phyloP scores from a whole-genome alignment of 2,113 vertebrate genomes.

The Sinocyclocheilus anophthalmus region DNA sequence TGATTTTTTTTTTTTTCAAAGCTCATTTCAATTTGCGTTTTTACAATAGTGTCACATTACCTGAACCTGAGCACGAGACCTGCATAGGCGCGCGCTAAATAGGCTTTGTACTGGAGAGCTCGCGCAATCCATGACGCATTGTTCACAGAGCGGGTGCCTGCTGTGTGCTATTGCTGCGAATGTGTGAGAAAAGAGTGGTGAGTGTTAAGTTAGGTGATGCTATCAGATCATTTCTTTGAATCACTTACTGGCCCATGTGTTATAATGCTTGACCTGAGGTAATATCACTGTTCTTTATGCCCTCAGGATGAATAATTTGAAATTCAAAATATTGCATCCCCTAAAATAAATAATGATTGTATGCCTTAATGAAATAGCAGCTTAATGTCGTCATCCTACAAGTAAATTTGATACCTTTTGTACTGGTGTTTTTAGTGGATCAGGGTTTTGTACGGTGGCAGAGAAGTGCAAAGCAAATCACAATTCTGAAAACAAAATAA shows the following conservation, averaged over 20 bases:
- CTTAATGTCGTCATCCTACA: neutral
- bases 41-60: conserved; percentile 16
- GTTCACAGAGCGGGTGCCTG: neutral
- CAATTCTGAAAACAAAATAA: no score
- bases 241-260: no score
- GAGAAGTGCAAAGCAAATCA: no score
- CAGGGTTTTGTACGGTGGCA: neutral
- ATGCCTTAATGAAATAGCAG: neutral
- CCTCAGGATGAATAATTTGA: neutral
- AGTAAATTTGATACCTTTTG: no score
- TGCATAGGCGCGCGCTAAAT: neutral
- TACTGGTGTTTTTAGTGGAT: neutral
- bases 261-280: neutral
- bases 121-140: conserved; percentile 4
- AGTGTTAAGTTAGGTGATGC: neutral
- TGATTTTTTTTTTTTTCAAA: neutral
- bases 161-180: neutral
- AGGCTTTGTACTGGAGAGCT: conserved; percentile 41
- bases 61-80: conserved; percentile 1
- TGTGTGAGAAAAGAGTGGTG: neutral
- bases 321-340: neutral
- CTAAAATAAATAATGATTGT: neutral
- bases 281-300: neutral
- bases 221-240: neutral
- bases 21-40: neutral